Evolutionary conservation across 2,113 vertebrate genomes (phyloP).

Genomic region (Monopterus albus): DNA sequence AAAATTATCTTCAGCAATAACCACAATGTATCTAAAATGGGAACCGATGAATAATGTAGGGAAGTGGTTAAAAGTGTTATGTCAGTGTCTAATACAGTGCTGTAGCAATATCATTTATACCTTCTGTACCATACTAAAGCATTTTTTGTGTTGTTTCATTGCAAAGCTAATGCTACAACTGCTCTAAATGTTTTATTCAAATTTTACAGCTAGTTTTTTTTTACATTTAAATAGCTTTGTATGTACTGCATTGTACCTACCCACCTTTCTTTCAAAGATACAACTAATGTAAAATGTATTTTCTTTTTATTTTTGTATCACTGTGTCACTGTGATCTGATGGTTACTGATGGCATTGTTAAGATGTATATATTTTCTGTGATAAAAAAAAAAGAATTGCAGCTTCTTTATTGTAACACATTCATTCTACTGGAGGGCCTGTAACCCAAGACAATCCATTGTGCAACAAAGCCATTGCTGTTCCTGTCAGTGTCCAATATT

Average conservation of each 20-base stretch:
- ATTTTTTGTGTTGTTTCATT: neutral
- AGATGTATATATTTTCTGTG: no score
- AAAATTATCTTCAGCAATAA: neutral
- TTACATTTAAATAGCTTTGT: no score
- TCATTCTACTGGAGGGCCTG: neutral
- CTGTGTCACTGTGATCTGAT: neutral
- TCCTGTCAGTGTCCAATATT: neutral
- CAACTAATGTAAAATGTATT: neutral
- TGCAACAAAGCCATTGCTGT: neutral
- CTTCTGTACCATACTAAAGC: neutral
- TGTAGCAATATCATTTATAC: slow-evolving; percentile 14
- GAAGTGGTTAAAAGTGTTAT: slow-evolving; percentile 46
- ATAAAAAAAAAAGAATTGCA: neutral
- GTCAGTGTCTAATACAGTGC: slow-evolving; percentile 12
- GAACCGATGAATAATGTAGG: slow-evolving; percentile 10
- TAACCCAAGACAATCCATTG: neutral
- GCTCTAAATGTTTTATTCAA: no score
- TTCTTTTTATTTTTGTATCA: neutral
- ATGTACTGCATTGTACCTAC: no score
- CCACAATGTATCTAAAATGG: neutral
- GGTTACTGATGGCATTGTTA: neutral
- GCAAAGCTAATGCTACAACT: no score
- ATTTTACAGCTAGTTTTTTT: no score
- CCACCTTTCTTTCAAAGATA: neutral
- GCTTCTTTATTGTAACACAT: neutral